Evolutionary conservation across 2,797 vertebrate species (phyloP).

Genomic region (Lophius americanus): DNA sequence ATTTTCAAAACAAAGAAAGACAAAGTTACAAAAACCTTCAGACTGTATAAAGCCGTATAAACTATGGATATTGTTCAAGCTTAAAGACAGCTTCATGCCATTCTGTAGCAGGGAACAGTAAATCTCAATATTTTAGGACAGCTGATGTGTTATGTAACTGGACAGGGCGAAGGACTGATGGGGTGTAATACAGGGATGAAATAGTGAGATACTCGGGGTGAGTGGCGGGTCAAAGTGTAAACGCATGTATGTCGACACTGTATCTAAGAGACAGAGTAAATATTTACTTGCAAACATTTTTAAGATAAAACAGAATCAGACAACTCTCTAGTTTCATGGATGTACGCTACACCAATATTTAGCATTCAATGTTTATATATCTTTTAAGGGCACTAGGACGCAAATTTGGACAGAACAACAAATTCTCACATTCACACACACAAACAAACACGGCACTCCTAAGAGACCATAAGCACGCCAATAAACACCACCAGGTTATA

Average conservation of each 20-base stretch:
- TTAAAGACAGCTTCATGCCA: slow-evolving; percentile 31
- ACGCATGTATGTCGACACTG: slow-evolving; percentile 3
- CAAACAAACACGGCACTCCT: background rate
- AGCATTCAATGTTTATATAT: background rate
- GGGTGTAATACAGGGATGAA: slow-evolving; percentile 5
- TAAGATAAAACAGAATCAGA: too few species aligned
- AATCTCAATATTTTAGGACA: slow-evolving; percentile 57
- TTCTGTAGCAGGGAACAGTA: slow-evolving; percentile 47
- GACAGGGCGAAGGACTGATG: slow-evolving; percentile 25
- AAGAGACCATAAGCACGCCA: background rate
- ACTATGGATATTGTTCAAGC: slow-evolving; percentile 30
- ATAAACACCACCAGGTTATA: slow-evolving; percentile 12
- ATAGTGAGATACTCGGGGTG: slow-evolving; percentile 3
- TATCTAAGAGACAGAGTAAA: slow-evolving; percentile 1
- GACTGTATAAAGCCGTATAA: background rate
- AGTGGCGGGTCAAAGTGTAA: background rate
- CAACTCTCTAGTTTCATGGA: background rate
- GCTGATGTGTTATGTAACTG: slow-evolving; percentile 63
- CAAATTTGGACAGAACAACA: too few species aligned
- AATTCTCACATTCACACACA: background rate
- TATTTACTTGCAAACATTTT: background rate
- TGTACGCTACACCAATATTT: background rate
- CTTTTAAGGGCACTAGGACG: too few species aligned
- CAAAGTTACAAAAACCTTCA: background rate
- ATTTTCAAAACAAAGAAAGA: background rate